Evolutionary conservation across 1,140 invertebrate genomes (phyloP), one percentile per base, ranked within the genome.

Genomic region (Listronotus bonariensis): DNA sequence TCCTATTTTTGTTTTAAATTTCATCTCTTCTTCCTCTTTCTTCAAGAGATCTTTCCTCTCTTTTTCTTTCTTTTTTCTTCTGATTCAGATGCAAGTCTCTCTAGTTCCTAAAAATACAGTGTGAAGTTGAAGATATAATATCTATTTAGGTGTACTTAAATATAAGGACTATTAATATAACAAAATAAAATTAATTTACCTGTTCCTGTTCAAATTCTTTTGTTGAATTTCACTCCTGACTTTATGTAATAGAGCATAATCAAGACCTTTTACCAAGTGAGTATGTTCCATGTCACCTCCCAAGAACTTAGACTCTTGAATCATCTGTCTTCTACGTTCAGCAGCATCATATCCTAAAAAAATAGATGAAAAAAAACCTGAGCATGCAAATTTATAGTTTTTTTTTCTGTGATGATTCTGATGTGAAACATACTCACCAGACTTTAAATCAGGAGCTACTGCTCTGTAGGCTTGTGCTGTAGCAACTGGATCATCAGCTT

Each of bases 241-340:
- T 82, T 99, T 99, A 79, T 99, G 96, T 48, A 99, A 80, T n/a
- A 99, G 81, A 7, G 97, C 97, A 83, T 98, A 99, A 88, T 99
- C 98, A 9, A 99, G 84, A 80, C 98, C 98, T 83, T 99, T 99
- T 54, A 99, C 97, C 84, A 99, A 97, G 82, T 99, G 98, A 80
- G 98, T 99, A 75, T 99, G 97, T 71, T 99, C 96, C 92, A 99
- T 98, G 80, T 99, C 98, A 88, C 98, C 98, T 78, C 98, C 98
- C 82, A 99, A 92, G 82, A 96, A 99, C 82, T 99, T 99, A 0
- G 97, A 99, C 80, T 99, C 96, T 80, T 99, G 95, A 77, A 99
- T 99, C 82, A 97, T 89, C 77, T 98, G 93, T 36, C 95, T 86
- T 41, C 97, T 84, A 45, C 95, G 84, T 80, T 98, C 96, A n/a